Base-by-base conservation (phyloP, 2,888 invertebrate genomes). In the Rhingia rostrata region DNA sequence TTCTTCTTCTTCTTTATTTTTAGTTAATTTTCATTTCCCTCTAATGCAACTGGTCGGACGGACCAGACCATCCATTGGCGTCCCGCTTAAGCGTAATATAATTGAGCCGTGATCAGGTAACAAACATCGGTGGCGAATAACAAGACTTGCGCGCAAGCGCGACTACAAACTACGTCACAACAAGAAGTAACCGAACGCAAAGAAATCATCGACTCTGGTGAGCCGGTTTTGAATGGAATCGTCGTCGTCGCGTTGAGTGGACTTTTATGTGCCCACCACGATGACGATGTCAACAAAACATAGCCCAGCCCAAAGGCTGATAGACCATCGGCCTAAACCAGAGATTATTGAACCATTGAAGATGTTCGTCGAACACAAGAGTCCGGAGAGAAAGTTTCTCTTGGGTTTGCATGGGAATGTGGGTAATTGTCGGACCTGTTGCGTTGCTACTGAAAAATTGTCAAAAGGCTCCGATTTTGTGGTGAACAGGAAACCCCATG, bases 291-390 rank as follows among this genome's bases (percentile, higher is more conserved):
- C 72, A 78, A 70, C 66, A 73, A 73, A 51, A 79, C 33, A 2
- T 22, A 4, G 53, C 39, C 56, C 73, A 45, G 63, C 73, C 73
- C 82, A 60, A 47, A 77, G 66, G 32, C 56, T 49, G 14, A 37
- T 49, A 47, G 45, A 14, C 33, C 45, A 22, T 37, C 61, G 10
- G 35, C 39, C 22, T 2, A 22, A 54, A 47, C 39, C 66, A 67
- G 54, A 72, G 83, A 83, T 72, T 78, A 73, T 83, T 83, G 83
- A 83, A 79, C 83, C 63, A 64, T 63, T 79, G 79, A 83, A 83
- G 83, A 83, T 83, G 83, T 33, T 78, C 78, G 63, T 22, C 47
- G 12, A 12, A 32, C n/a, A 37, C 67, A 41, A 74, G 49, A 79
- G 63, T 63, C 58, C 56, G 37, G 53, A 69, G 79, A 63, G 83